phyloP scores from a whole-genome alignment of 2,888 invertebrate genomes.

The Eueremaeus valkanovi region DNA sequence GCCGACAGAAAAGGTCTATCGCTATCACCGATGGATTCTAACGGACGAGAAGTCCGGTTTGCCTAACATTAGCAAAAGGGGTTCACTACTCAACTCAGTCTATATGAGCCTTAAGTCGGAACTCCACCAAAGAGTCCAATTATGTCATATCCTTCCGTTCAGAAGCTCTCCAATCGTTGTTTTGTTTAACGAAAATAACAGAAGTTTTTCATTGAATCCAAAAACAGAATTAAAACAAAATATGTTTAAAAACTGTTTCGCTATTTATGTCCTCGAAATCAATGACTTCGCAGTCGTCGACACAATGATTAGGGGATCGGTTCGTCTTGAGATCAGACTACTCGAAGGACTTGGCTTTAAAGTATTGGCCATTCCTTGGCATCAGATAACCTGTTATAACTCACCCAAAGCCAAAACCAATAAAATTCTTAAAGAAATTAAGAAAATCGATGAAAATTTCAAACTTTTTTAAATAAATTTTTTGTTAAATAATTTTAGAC shows the following conservation, averaged over 20 bases:
- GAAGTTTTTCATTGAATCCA: not conserved
- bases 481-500: too few relatives aligned
- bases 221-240: slow-evolving; percentile 19
- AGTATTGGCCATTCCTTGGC: slow-evolving; percentile 17
- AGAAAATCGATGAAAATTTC: not conserved
- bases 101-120: not conserved
- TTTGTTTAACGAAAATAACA: not conserved
- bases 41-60: not conserved
- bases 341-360: not conserved
- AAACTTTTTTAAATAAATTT: not conserved
- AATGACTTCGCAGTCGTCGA: slow-evolving; percentile 1
- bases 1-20: not conserved
- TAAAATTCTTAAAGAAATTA: not conserved
- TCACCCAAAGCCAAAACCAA: not conserved
- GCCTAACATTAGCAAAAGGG: not conserved
- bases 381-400: not conserved
- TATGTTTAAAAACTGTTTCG: slow-evolving; percentile 21
- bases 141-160: slow-evolving; percentile 24
- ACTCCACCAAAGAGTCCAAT: not conserved
- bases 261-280: not conserved
- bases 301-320: not conserved
- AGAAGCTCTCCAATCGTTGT: slow-evolving; percentile 2
- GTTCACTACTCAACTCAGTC: not conserved
- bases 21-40: not conserved
- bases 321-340: not conserved